Base-by-base conservation (phyloP, 2,888 invertebrate genomes). In the Oegoconia quadripuncta region DNA sequence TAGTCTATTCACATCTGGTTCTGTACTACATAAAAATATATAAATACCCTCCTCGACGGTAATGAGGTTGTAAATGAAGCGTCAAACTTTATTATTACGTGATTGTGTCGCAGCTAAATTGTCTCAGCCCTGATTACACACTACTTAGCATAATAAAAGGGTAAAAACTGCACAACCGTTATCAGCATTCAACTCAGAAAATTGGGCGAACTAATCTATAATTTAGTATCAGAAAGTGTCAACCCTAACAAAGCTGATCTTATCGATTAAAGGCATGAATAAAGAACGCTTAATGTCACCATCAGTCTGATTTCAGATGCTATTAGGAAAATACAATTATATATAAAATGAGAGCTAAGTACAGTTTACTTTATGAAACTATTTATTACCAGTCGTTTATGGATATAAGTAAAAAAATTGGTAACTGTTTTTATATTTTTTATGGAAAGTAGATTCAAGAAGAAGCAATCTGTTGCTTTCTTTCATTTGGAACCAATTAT, bases 231-330 rank as follows among this genome's bases (percentile, higher is more conserved):
- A 14, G 13, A 22, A 32, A 40, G 22, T 36, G 32, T 11, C 36
- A 41, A 37, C 41, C 33, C 37, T 37, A 37, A 8, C 13, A 23
- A 35, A 15, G 12, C 12, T 20, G 37, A 18, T 18, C 14, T 26
- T 30, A 31, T 20, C 37, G 37, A 32, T 18, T n/a, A 29, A 18
- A 20, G 13, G 20, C 22, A n/a, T 25, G 25, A 30, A 37, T 31
- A 37, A 23, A 30, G 17, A 26, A 9, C 27, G 27, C 12, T 14
- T 34, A 25, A 34, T 15, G 33, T 25, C 25, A 25, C 25, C 16
- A 18, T 34, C 18, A 26, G n/a, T 18, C 13, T 27, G 22, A 27
- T 34, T 34, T 34, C 13, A 12, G 34, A 34, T 27, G 14, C 15
- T 23, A 33, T 23, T 14, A 16, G 16, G 17, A 17, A 17, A 30